Conservation (phyloP, 2,797 vertebrate species). For the Periophthalmus magnuspinnatus region DNA sequence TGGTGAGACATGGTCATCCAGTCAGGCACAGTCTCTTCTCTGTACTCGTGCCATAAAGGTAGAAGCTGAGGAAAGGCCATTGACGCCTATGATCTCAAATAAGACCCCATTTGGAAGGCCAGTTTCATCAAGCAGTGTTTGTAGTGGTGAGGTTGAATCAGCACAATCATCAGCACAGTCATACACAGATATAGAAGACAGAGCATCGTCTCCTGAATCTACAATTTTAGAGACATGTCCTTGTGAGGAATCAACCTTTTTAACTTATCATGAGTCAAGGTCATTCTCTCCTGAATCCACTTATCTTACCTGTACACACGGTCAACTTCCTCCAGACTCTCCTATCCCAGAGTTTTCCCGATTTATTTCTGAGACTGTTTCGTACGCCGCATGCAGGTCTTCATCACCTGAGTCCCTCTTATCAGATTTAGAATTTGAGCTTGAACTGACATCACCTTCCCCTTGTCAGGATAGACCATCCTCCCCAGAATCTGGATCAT, state of each 20-base stretch:
- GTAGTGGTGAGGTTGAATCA: slow-evolving; percentile 51
- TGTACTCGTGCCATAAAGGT: slow-evolving; percentile 15
- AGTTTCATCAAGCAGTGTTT: slow-evolving; percentile 54
- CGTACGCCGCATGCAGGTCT: slow-evolving; percentile 10
- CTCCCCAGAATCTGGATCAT: slow-evolving; percentile 47
- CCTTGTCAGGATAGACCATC: slow-evolving; percentile 32
- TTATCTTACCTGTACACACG: slow-evolving; percentile 13
- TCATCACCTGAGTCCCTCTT: slow-evolving; percentile 32
- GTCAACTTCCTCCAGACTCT: slow-evolving; percentile 35
- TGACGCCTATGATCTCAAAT: slow-evolving; percentile 70
- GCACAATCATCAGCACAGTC: slow-evolving; percentile 39
- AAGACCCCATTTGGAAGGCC: slow-evolving; percentile 65
- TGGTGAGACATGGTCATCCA: slow-evolving; percentile 6
- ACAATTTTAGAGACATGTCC: slow-evolving; percentile 25
- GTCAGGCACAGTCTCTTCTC: slow-evolving; percentile 14
- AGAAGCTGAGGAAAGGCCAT: slow-evolving; percentile 55
- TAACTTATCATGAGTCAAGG: slow-evolving; percentile 37
- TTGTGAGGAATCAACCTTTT: slow-evolving; percentile 16
- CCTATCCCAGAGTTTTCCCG: slow-evolving; percentile 32
- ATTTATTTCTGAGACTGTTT: slow-evolving; percentile 12
- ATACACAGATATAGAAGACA: slow-evolving; percentile 49
- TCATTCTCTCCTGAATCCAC: slow-evolving; percentile 43
- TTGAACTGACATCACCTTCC: background rate
- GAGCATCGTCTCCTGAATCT: slow-evolving; percentile 55
- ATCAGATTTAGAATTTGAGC: slow-evolving; percentile 30